A percentile compares a stretch with the other conserved stretches of the same genome.
These are phyloP conservation scores for Anguilla megastoma DNA, from an alignment of 2,797 vertebrate genomes.

Conservation along the genomic window DNA sequence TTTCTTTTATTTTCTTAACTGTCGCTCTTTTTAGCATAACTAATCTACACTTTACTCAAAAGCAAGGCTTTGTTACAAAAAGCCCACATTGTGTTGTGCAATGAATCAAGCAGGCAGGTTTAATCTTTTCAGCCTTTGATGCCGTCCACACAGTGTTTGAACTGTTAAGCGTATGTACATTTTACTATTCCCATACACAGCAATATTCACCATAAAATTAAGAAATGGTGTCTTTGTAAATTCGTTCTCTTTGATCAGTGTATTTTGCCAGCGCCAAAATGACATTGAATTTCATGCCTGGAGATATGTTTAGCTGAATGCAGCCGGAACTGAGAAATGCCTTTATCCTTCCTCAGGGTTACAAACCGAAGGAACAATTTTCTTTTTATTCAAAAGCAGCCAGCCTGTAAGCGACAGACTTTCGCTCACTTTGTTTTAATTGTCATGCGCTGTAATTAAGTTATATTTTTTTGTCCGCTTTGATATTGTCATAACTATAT, in stretches of 20 bases:
- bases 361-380: not conserved
- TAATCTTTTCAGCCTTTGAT: constrained; percentile 3
- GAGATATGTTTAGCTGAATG: constrained; percentile 13
- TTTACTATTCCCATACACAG: not conserved
- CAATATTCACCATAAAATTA: not conserved
- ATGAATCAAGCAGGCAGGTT: not conserved
- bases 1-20: not conserved
- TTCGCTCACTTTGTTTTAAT: not conserved
- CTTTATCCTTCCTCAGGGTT: constrained; percentile 2
- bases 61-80: not conserved
- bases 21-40: constrained; percentile 11
- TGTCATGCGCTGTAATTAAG: not conserved
- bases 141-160: not conserved
- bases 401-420: not conserved
- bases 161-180: not conserved
- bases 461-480: not conserved
- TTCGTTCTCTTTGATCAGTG: constrained; percentile 19
- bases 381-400: not conserved
- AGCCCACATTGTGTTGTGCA: constrained; percentile 3
- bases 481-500: not conserved
- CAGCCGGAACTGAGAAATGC: not conserved
- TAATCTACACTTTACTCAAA: constrained; percentile 11
- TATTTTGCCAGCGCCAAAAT: not conserved
- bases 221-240: constrained; percentile 2
- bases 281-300: constrained; percentile 3